Base-by-base conservation (phyloP, 2,888 invertebrate species). In the Diabrotica balteata region DNA sequence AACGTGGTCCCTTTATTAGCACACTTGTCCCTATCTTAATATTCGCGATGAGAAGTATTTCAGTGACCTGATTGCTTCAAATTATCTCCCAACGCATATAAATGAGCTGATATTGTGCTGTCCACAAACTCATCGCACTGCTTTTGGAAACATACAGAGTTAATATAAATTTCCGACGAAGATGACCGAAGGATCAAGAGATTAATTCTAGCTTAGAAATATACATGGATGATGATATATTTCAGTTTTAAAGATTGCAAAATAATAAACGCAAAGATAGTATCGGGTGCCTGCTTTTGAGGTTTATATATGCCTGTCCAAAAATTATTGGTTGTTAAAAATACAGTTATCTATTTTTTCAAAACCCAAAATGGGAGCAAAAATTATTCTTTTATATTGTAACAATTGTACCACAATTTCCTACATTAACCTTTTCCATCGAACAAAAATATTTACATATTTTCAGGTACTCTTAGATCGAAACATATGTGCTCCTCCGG, bases 1-100 rank as follows among this genome's bases (percentile, higher is more conserved):
- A n/a, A n/a, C n/a, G n/a, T n/a, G n/a, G n/a, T n/a, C n/a, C n/a
- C 85, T 92, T 45, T 92, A 91, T 80, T 91, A 90, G 77, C 94
- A 94, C 78, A 91, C 92, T 10, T 93, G 91, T 78, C 92, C 94
- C 0, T 87, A 87, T 64, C 85, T 92, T 60, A n/a, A 84, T 92
- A 51, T 89, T 91, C 76, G 90, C 91, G 60, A 86, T 91, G 11
- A 90, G 91, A 80, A 89, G 89, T 72, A 87, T 94, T 43, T 91
- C 93, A 6, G 87, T 93, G 59, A 90, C 91, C 0, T 89, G 89
- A 81, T 87, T 94, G 68, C 85, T 94, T 42, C 93, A 94, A 87
- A 91, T 91, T 54, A 80, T 92, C n/a, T n/a, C n/a, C n/a, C n/a
- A n/a, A n/a, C 71, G 88, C 91, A 0, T 89, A 89, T 77, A 89